A percentile compares a stretch with the other conserved stretches of the same genome.
Conservation (phyloP, 2,797 vertebrate species). For the Anabacerthia variegaticeps region DNA sequence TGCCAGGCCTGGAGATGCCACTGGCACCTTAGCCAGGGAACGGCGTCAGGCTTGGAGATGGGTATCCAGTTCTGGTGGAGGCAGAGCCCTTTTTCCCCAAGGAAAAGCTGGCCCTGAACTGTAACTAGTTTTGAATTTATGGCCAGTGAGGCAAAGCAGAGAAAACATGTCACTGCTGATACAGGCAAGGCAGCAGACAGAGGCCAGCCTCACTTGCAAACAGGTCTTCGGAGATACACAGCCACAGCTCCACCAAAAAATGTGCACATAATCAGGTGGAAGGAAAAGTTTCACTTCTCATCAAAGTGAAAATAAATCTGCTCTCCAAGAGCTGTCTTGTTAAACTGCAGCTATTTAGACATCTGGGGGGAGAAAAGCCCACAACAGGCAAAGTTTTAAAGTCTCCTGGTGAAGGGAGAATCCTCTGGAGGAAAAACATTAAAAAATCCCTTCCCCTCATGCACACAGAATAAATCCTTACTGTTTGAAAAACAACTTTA, state of each 20-base stretch:
- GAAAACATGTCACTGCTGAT: not conserved
- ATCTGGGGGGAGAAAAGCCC: accelerated
- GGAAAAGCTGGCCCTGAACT: not conserved
- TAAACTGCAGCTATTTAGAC: not conserved
- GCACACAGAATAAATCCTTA: accelerated
- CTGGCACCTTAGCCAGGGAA: accelerated
- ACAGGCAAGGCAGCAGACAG: not conserved
- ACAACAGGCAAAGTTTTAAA: not conserved
- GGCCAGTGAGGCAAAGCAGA: not conserved
- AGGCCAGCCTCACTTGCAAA: not conserved
- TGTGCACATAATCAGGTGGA: not conserved
- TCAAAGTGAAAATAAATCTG: not conserved
- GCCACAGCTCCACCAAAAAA: not conserved
- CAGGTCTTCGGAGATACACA: not conserved
- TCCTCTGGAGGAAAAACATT: not conserved
- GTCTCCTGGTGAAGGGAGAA: not conserved
- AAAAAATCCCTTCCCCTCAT: not conserved
- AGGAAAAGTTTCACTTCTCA: not conserved
- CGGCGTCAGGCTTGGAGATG: not conserved
- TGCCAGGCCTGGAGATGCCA: not conserved
- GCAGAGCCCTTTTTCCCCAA: not conserved
- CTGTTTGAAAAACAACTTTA: not conserved
- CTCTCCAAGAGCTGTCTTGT: not conserved
- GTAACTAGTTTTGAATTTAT: not conserved
- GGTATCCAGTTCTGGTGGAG: not conserved